A percentile compares a stretch with the other conserved stretches of the same genome.
Conservation (phyloP, 2,797 vertebrate species). For the Alosa sapidissima region DNA sequence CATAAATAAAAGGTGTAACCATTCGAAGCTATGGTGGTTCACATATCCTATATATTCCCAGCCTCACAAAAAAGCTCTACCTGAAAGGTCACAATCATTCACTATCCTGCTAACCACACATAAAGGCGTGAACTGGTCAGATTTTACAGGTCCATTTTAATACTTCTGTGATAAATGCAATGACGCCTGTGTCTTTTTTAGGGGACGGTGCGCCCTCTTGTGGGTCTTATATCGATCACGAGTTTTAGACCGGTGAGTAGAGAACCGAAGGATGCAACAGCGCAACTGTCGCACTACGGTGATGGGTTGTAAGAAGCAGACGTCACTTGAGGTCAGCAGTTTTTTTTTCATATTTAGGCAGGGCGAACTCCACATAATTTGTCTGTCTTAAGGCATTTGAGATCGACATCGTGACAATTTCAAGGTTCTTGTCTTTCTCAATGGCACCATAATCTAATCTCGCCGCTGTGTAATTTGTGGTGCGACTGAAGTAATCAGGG, state of each 20-base stretch:
- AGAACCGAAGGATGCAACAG: not conserved
- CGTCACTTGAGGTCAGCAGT: conserved; percentile 20
- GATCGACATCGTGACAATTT: not conserved
- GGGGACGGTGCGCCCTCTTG: conserved; percentile 52
- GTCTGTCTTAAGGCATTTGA: not conserved
- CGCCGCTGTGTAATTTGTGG: conserved; percentile 37
- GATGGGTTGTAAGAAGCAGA: not conserved
- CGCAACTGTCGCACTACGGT: not conserved
- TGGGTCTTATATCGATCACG: conserved; percentile 21
- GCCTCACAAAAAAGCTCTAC: not conserved
- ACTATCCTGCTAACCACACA: not conserved
- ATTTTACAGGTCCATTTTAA: not conserved
- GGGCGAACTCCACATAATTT: not conserved
- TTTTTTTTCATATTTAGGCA: not conserved
- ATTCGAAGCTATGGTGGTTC: not conserved
- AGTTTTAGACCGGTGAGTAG: not conserved
- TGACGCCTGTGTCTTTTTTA: not conserved
- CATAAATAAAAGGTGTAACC: not conserved
- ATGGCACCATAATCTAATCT: conserved; percentile 32
- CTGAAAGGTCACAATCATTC: not conserved
- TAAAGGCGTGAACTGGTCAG: not conserved
- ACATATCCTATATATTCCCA: not conserved
- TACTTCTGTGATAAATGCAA: not conserved
- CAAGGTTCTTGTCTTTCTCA: conserved; percentile 25
- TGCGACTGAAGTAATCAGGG: conserved; percentile 29